phyloP scores from a whole-genome alignment of 2,888 invertebrate species.

The Lithophane socia region DNA sequence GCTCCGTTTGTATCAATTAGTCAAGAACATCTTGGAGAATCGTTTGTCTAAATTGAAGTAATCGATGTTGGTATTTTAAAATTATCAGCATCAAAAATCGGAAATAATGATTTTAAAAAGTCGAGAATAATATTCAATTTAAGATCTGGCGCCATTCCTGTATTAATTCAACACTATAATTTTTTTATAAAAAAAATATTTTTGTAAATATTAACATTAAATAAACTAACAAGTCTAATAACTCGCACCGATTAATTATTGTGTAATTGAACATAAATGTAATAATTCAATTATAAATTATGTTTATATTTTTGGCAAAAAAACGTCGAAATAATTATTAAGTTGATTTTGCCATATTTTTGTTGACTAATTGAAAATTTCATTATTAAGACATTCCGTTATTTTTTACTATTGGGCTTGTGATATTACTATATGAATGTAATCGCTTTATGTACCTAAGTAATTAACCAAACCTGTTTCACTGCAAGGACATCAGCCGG shows the following conservation, averaged over 20 bases:
- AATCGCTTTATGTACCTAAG: constrained; percentile 20
- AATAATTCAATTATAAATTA: constrained; percentile 13
- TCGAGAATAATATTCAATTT: neutral
- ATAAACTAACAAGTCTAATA: neutral
- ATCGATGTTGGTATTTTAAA: neutral
- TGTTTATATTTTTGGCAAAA: neutral
- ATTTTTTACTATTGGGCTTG: constrained; percentile 1
- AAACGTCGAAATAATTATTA: constrained; percentile 14
- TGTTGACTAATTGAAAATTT: constrained; percentile 29
- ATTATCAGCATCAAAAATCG: neutral
- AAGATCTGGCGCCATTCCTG: neutral
- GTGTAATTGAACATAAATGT: neutral
- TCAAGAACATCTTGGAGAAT: neutral
- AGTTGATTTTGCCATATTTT: constrained; percentile 30
- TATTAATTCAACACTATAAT: neutral
- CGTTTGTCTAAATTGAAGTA: neutral
- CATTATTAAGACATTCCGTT: constrained; percentile 46
- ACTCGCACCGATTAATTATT: neutral
- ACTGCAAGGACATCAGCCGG: neutral
- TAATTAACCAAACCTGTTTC: neutral
- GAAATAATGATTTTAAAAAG: neutral
- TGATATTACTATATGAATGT: neutral
- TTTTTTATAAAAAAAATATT: neutral
- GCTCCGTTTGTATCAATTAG: neutral
- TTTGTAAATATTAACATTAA: constrained; percentile 14